These are phyloP conservation scores for Pangasianodon hypophthalmus DNA, from an alignment of 2,113 vertebrate species.

Conservation along the genomic window DNA sequence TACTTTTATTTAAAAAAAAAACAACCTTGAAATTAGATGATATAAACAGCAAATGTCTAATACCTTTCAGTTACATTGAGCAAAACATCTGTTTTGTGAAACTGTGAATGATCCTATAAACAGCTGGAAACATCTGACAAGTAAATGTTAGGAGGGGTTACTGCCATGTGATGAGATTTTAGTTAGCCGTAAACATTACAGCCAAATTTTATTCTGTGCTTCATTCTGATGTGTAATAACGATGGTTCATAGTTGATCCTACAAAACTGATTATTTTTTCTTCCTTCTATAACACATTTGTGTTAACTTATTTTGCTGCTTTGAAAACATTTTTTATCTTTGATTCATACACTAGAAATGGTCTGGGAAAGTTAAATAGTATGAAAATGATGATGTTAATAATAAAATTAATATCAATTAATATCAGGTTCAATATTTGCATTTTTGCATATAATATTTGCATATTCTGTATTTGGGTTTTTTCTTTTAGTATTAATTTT, in stretches of 20 bases:
- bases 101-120: slow-evolving; percentile 28
- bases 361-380: not conserved
- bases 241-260: not conserved
- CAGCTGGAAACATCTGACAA: slow-evolving; percentile 35
- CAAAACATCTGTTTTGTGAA: slow-evolving; percentile 20
- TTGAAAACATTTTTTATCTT: not conserved
- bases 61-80: slow-evolving; percentile 8
- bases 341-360: not conserved
- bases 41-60: slow-evolving; percentile 22
- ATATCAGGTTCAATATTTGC: not conserved
- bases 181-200: slow-evolving; percentile 25
- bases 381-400: not conserved
- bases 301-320: not conserved
- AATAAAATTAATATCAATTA: not conserved
- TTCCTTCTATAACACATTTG: not conserved
- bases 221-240: not conserved
- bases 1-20: not conserved
- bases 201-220: not conserved
- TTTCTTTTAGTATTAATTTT: not conserved
- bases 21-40: slow-evolving; percentile 2
- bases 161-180: slow-evolving; percentile 19
- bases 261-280: not conserved
- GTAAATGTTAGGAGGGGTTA: slow-evolving; percentile 24
- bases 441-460: not conserved
- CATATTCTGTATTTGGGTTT: not conserved